Conservation (phyloP, 1,140 invertebrate species). For the Propsilocerus akamusi region DNA sequence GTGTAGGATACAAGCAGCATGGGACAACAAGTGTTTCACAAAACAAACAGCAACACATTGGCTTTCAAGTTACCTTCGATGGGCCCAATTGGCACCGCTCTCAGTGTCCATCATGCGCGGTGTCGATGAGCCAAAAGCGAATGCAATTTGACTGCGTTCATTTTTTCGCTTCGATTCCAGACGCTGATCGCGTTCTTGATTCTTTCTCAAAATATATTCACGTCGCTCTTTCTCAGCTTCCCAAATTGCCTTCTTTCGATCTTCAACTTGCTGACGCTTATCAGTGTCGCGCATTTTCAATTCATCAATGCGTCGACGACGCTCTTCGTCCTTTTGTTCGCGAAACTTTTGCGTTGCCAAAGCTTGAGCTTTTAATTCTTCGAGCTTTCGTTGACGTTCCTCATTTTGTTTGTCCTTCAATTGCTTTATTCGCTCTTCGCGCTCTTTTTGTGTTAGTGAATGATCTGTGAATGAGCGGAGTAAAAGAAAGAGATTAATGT, state of each 20-base stretch:
- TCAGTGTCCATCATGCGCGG: slow-evolving; percentile 67
- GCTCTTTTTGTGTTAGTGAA: slow-evolving; percentile 14
- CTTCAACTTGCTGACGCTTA: slow-evolving; percentile 56
- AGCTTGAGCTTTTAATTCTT: slow-evolving; percentile 70
- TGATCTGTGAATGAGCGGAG: background rate
- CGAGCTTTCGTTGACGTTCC: slow-evolving; percentile 64
- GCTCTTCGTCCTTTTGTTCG: slow-evolving; percentile 71
- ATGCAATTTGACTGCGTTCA: slow-evolving; percentile 42
- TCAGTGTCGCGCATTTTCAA: slow-evolving; percentile 56
- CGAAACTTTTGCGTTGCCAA: slow-evolving; percentile 69
- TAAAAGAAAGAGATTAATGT: background rate
- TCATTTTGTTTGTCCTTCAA: slow-evolving; percentile 67
- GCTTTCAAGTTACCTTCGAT: slow-evolving; percentile 33
- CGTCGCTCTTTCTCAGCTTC: slow-evolving; percentile 68
- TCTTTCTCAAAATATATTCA: slow-evolving; percentile 66
- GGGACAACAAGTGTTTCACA: background rate
- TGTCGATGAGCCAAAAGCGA: slow-evolving; percentile 79
- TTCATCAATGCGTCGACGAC: slow-evolving; percentile 59
- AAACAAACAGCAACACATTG: background rate
- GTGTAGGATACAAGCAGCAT: background rate
- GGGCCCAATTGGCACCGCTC: slow-evolving; percentile 54
- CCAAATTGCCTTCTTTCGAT: slow-evolving; percentile 68
- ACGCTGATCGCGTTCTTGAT: slow-evolving; percentile 64
- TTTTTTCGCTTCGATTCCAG: slow-evolving; percentile 53
- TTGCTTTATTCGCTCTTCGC: slow-evolving; percentile 37